Evolutionary conservation across 2,113 vertebrate species (phyloP), one percentile per base, ranked within the genome.

Genomic region (Chaetura pelagica): DNA sequence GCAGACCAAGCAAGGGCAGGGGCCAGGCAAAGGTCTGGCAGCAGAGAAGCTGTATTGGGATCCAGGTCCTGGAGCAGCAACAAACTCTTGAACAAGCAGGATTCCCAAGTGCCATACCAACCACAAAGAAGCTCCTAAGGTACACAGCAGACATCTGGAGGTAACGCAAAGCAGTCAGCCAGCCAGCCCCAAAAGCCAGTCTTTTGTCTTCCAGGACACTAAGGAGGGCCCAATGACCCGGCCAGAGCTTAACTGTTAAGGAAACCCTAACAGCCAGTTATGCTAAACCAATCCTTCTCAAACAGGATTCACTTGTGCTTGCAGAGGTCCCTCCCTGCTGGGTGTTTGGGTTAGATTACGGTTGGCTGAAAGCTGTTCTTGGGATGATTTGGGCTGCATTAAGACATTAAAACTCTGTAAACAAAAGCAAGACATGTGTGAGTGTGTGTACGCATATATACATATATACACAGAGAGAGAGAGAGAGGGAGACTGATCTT

Each of bases 1-100:
- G 46, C 23, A 59, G 61, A 16, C 0, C 0, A 49, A 75, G 27
- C 0, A 0, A 0, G 6, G 7, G 46, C 23, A 59, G 61, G 12
- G 20, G 23, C 26, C 63, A 54, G 19, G n/a, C 74, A 21, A 24
- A 89, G 32, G 17, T 15, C 42, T 34, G 32, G 32, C 23, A 29
- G 29, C 38, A 35, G 21, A 40, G 58, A 8, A 24, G 48, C 29
- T 22, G 6, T 14, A 11, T 42, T 51, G 13, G 19, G 12, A 42
- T 4, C 16, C 26, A 63, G 17, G 1, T 17, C 20, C 42, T 11
- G 13, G 10, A n/a, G 22, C 29, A 78, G 57, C 10, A 74, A 2
- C n/a, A 15, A 19, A 5, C 1, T 3, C 15, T 42, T 4, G 5
- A 69, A 2, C 2, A 49, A 44, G 23, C 15, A 40, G 59, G 10